Base-by-base conservation (phyloP, 2,797 vertebrate genomes). In the Eidolon dupreanum region DNA sequence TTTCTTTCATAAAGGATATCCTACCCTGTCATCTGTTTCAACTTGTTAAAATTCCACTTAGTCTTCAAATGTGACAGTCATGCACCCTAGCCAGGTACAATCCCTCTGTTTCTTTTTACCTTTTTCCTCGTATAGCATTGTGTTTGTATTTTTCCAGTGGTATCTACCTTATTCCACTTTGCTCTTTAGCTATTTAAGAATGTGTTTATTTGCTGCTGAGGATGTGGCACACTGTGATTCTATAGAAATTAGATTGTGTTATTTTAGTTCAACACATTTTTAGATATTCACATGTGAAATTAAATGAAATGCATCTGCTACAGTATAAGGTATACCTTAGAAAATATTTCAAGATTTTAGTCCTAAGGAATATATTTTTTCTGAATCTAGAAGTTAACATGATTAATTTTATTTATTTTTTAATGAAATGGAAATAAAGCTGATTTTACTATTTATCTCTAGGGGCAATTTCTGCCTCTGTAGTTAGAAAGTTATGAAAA, bases 181-280 rank as follows among this genome's bases (percentile, higher is more conserved):
- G 38, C 28, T 11, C 20, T 36, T 51, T 17, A 90, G n/a, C 20
- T 90, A 19, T 71, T 57, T 88, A 31, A 59, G 68, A 41, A 77
- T 15, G 24, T 17, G 3, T n/a, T 61, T 90, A 88, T 90, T 95
- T 97, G 49, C 15, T 49, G 49, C 15, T 16, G 15, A 49, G 49
- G 15, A 15, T 4, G 5, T 49, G 49, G 15, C 49, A 49, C 15
- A 15, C 49, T 49, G 49, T 49, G 15, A 49, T 16, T 15, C 5
- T 49, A 49, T 49, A 49, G 15, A 49, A 15, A 16, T 49, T 49
- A 65, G 68, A 41, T 82, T 15, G 20, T 17, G 2, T 61, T 90
- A 88, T 90, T 95, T 97, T 33, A 63, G 28, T 61, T 75, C 19
- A 66, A 51, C 38, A 41, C 15, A 57, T 15, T 86, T 93, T 65